Base-by-base conservation (phyloP, 2,113 vertebrate species). In the Meriones unguiculatus region DNA sequence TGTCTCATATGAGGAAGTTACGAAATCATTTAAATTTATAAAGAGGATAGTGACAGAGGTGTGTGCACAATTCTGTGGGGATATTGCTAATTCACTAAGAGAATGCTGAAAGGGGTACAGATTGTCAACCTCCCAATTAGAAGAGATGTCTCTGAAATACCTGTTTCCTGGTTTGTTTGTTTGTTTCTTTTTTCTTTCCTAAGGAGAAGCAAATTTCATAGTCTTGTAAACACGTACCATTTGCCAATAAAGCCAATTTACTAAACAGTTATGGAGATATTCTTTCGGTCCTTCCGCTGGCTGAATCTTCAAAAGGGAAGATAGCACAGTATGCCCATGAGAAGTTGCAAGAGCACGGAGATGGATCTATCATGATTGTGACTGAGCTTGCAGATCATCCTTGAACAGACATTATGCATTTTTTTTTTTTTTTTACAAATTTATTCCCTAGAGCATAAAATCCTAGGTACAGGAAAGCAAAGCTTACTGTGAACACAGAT, bases 241-340 rank as follows among this genome's bases (percentile, higher is more conserved):
- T 97, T 95, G 72, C 41, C 95, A 97, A 87, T 95, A 82, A 90
- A 91, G 64, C 76, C 82, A 76, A 87, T 94, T 96, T 95, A 38
- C 59, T 95, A 64, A 95, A 70, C 85, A 28, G 30, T 81, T 69
- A 57, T 35, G 57, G 24, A 52, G 17, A 76, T 0, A 65, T 41
- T 87, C 67, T 46, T 7, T 91, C 89, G 91, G 52, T 64, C 88
- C 59, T 96, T 82, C 69, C 25, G 81, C 94, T 77, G 50, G n/a
- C 30, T 89, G 85, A 64, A 38, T 87, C 52, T 89, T 54, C 85
- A 24, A 95, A 94, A 94, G 73, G 75, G 12, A 52, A 95, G 75
- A 57, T 22, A 91, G 65, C 35, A 46, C 50, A 9, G 59, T 28
- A 80, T 54, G 30, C 13, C 14, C 35, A 17, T 95, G 67, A 87